Conservation (phyloP, 2,797 vertebrate genomes). For the Cynodonichthys magdalenae region DNA sequence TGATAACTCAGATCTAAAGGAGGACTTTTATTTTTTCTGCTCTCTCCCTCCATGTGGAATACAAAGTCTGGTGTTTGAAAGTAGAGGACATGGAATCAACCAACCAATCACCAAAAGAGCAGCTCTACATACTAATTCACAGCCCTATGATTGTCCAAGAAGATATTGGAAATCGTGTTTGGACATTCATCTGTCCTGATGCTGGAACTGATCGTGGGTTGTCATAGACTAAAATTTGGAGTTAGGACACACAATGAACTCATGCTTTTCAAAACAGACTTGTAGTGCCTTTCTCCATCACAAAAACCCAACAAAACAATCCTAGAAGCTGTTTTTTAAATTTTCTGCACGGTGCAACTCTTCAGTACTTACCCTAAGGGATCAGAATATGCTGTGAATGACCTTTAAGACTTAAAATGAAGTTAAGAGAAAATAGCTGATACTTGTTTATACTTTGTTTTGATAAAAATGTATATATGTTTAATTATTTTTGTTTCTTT, state of each 20-base stretch:
- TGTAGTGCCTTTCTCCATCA: conserved; percentile 38
- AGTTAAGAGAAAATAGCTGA: conserved; percentile 59
- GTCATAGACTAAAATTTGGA: conserved; percentile 39
- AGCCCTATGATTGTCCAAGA: conserved; percentile 49
- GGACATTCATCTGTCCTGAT: conserved; percentile 32
- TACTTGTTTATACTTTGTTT: conserved; percentile 65
- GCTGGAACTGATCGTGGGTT: conserved; percentile 36
- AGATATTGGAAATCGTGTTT: conserved; percentile 59
- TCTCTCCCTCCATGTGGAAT: conserved; percentile 26
- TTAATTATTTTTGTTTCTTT: conserved; percentile 53
- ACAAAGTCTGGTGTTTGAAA: conserved; percentile 38
- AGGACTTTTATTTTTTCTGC: conserved; percentile 32
- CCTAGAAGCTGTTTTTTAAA: conserved; percentile 31
- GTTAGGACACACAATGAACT: conserved; percentile 38
- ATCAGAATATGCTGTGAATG: conserved; percentile 76
- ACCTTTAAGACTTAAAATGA: conserved; percentile 71
- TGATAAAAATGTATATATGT: conserved; percentile 58
- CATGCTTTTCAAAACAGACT: conserved; percentile 44
- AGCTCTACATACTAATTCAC: conserved; percentile 51
- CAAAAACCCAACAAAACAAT: conserved; percentile 43
- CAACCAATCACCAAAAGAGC: conserved; percentile 42
- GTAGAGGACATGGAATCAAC: conserved; percentile 28
- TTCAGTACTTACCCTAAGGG: conserved; percentile 61
- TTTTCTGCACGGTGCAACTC: conserved; percentile 56
- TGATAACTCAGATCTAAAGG: conserved; percentile 31